Evolutionary conservation across 2,113 vertebrate species (phyloP), one percentile per base, ranked within the genome.

Genomic region (Galeopterus variegatus): DNA sequence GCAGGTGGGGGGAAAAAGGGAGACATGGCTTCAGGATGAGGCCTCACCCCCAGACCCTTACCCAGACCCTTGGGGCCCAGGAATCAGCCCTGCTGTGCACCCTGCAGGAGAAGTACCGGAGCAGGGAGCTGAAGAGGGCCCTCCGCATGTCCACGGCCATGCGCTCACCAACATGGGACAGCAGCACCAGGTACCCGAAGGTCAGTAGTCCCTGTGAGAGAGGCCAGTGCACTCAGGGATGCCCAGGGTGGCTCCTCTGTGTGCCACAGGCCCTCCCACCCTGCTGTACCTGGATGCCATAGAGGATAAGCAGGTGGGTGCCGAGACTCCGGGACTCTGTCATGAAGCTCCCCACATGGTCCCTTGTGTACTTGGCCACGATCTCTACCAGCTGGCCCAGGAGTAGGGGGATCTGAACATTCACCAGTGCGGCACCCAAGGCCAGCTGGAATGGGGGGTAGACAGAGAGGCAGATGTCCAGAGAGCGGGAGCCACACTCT

Each of bases 301-400:
- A 99, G 82, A 99, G 93, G 0, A 97, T 6, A 0, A 99, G 99
- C 76, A 99, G 98, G 90, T 98, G 99, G 60, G 99, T 83, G 26
- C 99, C 98, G 2, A 99, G 99, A 4, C 81, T 96, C 36, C 96
- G 98, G 23, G 99, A 99, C 88, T 99, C 99, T 0, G 73, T 97
- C 93, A 99, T 24, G 97, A 99, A 99, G 41, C 98, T 98, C 26
- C 98, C 97, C 0, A 98, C 12, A 0, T 98, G 98, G 26, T 99
- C 99, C 21, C 98, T 98, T 7, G 99, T 98, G 90, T 99, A 99
- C 2, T 96, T 98, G 6, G 99, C 99, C 87, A 99, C 99, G 4
- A 99, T 98, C 54, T 99, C 99, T 75, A 99, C 99, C 98, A 99
- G 98, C 75, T 99, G 98, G 6, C 99, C 99, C 85, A 99, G 98